Evolutionary conservation across 2,797 vertebrate species (phyloP).

Genomic region (Meda fulgida): DNA sequence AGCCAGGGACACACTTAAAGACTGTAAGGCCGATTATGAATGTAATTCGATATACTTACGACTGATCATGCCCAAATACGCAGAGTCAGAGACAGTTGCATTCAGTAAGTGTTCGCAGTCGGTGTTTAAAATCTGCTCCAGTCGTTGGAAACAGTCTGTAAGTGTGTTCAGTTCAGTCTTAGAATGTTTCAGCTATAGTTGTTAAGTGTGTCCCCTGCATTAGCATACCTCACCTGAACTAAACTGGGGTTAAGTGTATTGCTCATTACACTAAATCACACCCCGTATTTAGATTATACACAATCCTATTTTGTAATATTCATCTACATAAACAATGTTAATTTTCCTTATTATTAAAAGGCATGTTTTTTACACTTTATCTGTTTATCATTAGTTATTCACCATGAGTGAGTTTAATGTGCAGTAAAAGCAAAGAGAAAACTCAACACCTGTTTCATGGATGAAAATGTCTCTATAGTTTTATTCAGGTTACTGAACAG

Average conservation of each 20-base stretch:
- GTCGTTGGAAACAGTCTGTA: too few relatives aligned
- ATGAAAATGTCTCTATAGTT: slow-evolving; percentile 30
- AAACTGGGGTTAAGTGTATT: background rate
- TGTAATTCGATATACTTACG: too few relatives aligned
- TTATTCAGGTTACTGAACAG: slow-evolving; percentile 51
- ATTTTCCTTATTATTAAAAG: background rate
- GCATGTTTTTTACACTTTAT: background rate
- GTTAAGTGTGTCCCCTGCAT: too few relatives aligned
- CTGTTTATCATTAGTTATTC: background rate
- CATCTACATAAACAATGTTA: background rate
- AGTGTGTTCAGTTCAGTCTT: too few relatives aligned
- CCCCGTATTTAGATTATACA: background rate
- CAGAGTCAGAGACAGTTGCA: too few relatives aligned
- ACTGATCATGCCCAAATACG: too few relatives aligned
- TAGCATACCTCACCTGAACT: background rate
- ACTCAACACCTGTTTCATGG: slow-evolving; percentile 2
- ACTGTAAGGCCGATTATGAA: too few relatives aligned
- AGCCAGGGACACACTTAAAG: too few relatives aligned
- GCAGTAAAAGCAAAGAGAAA: slow-evolving; percentile 16
- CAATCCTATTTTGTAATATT: background rate
- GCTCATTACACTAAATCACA: background rate
- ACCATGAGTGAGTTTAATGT: background rate
- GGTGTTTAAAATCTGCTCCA: too few relatives aligned
- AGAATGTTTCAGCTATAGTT: too few relatives aligned
- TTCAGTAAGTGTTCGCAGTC: too few relatives aligned